Base-by-base conservation (phyloP, 2,113 vertebrate genomes). In the Neofelis nebulosa region DNA sequence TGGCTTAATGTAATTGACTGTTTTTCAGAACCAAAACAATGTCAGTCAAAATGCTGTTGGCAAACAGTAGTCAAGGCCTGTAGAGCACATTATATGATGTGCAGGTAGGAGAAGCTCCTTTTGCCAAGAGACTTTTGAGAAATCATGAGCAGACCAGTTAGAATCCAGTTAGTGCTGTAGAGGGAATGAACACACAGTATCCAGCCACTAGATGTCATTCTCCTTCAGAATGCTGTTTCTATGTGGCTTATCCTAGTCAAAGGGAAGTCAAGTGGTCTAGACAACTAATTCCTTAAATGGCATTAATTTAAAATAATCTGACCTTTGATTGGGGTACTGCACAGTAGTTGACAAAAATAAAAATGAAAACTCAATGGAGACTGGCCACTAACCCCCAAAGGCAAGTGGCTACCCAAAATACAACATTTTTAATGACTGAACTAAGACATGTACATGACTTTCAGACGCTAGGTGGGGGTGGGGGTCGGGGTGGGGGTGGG, bases 201-300 rank as follows among this genome's bases (percentile, higher is more conserved):
- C 38, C 94, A 15, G 87, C 98, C 99, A 95, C 99, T 98, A 99
- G 99, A 96, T 99, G 99, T 98, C 99, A 98, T 79, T 97, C 98
- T 97, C 73, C 92, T 93, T 97, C 97, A 97, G 98, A 86, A 74
- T 31, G 97, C 96, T 91, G 66, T 14, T 0, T 63, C 82, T 52
- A 55, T 11, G 89, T 74, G 25, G 41, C 88, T 80, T 50, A 65
- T 73, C 85, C 97, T 11, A 66, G 86, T 94, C 96, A 97, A 61
- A 71, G 97, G 93, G 94, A 96, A 97, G 96, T 97, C 97, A 95
- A 98, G 97, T 96, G 98, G 98, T 98, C 98, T 98, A 99, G 98
- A 98, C 98, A 95, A 87, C 97, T 45, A 98, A 99, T 98, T 98
- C 99, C 99, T 98, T 99, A 99, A 98, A 99, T 99, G 99, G 99